Percentiles rank a stretch among this genome's conserved stretches.
Conservation (phyloP, 2,888 invertebrate genomes). For the Slavum lentiscoides region DNA sequence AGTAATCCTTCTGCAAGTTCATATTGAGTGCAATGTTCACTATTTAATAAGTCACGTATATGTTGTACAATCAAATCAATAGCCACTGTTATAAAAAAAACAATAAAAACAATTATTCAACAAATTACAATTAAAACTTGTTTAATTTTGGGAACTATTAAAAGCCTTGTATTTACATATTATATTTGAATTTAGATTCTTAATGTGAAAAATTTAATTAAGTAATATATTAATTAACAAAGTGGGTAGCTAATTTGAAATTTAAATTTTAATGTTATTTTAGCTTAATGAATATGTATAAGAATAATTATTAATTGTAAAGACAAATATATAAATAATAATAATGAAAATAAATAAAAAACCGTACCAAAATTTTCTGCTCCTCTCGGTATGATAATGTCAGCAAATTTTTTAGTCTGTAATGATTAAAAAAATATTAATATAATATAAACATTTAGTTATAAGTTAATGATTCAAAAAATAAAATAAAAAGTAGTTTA, state of each 20-base stretch:
- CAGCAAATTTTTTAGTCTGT: slow-evolving; percentile 98
- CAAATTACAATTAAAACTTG: slow-evolving; percentile 14
- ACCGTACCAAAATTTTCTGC: slow-evolving; percentile 96
- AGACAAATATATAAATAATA: neutral
- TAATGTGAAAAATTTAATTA: neutral
- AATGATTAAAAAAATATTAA: slow-evolving; percentile 59
- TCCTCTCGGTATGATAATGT: slow-evolving; percentile 98
- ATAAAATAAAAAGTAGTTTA: slow-evolving; percentile 64
- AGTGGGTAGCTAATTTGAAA: no score
- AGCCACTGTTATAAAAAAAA: slow-evolving; percentile 74
- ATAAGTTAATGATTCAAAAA: slow-evolving; percentile 2
- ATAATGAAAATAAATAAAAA: no score
- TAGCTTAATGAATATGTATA: no score
- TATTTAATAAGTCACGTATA: slow-evolving; percentile 92
- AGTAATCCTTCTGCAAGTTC: slow-evolving; percentile 43
- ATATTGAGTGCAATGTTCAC: slow-evolving; percentile 54
- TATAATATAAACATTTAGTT: neutral
- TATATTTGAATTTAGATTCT: neutral
- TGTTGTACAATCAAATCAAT: slow-evolving; percentile 99
- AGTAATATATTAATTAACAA: no score
- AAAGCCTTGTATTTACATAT: neutral
- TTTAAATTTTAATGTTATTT: no score
- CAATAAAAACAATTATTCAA: neutral
- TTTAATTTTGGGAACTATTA: slow-evolving; percentile 10
- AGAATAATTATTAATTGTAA: neutral